Percentiles rank a stretch among this genome's conserved stretches.
These are phyloP conservation scores for Phoxinus dragarum DNA, from an alignment of 2,797 vertebrate species.

Conservation along the genomic window DNA sequence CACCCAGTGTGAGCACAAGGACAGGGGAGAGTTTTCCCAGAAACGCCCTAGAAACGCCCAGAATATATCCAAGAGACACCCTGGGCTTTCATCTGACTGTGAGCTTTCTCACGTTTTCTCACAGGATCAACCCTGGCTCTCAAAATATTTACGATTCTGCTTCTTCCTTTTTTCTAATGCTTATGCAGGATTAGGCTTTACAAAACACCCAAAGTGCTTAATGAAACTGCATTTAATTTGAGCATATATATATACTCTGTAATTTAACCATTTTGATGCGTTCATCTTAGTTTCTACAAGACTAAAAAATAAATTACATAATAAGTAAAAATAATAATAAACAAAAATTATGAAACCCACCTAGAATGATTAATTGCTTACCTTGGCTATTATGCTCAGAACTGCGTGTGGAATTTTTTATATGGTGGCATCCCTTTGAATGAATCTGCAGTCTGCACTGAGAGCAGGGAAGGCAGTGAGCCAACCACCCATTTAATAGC, in stretches of 20 bases:
- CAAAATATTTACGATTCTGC: neutral
- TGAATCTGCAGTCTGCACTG: slow-evolving; percentile 73
- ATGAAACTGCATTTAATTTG: slow-evolving; percentile 41
- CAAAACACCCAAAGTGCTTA: slow-evolving; percentile 22
- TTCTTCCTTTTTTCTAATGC: slow-evolving; percentile 7
- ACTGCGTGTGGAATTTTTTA: slow-evolving; percentile 60
- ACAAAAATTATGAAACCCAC: neutral
- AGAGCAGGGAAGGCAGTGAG: slow-evolving; percentile 72
- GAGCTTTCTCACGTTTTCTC: slow-evolving; percentile 29
- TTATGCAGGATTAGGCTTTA: slow-evolving; percentile 24
- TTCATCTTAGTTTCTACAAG: slow-evolving; percentile 2
- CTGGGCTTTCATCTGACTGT: slow-evolving; percentile 1
- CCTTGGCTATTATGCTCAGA: slow-evolving; percentile 65
- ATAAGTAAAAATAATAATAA: neutral
- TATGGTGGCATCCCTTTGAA: slow-evolving; percentile 68
- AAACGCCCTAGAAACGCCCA: slow-evolving; percentile 48
- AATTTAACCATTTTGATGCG: neutral
- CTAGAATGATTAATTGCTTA: slow-evolving; percentile 35
- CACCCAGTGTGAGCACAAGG: slow-evolving; percentile 40
- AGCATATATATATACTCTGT: slow-evolving; percentile 15
- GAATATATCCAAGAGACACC: slow-evolving; percentile 24
- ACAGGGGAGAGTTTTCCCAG: slow-evolving; percentile 36
- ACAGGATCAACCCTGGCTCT: neutral
- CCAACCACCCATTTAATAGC: slow-evolving; percentile 75
- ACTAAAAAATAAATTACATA: neutral